A percentile compares a stretch with the other conserved stretches of the same genome.
These are phyloP conservation scores for Tetragnatha versicolor DNA, from an alignment of 1,140 invertebrate species.

Conservation along the genomic window DNA sequence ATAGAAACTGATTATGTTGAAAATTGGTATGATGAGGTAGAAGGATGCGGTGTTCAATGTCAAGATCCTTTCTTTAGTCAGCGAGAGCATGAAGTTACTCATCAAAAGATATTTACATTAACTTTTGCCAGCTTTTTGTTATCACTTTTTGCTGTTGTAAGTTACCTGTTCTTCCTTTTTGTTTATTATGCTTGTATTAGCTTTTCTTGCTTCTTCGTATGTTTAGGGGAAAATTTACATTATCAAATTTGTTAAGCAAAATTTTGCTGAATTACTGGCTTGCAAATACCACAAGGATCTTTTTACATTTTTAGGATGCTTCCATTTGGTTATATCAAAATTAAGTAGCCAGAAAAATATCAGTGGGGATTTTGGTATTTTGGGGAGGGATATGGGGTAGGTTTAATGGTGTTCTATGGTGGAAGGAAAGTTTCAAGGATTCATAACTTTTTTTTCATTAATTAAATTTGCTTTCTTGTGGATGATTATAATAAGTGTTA, in stretches of 20 bases:
- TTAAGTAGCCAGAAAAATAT: neutral
- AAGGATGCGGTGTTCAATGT: conserved; percentile 89
- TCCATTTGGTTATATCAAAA: too few relatives aligned
- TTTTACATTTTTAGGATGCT: neutral
- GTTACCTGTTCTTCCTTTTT: too few relatives aligned
- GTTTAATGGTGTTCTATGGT: neutral
- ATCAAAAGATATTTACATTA: conserved; percentile 78
- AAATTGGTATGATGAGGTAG: conserved; percentile 85
- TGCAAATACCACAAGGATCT: neutral
- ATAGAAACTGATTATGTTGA: conserved; percentile 79
- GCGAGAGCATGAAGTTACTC: conserved; percentile 82
- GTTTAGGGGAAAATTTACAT: neutral
- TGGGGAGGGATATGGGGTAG: neutral
- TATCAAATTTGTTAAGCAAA: neutral
- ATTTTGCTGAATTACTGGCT: neutral
- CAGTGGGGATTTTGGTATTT: neutral
- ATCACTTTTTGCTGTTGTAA: conserved; percentile 81
- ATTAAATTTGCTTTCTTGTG: neutral
- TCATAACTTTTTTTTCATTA: neutral
- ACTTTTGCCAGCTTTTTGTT: conserved; percentile 76
- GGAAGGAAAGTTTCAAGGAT: neutral
- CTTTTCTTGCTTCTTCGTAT: conserved; percentile 3
- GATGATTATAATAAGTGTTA: neutral
- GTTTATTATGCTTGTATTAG: too few relatives aligned
- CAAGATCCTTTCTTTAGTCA: conserved; percentile 82